Conservation (phyloP, 2,888 invertebrate species). For the Thereva nobilitata region DNA sequence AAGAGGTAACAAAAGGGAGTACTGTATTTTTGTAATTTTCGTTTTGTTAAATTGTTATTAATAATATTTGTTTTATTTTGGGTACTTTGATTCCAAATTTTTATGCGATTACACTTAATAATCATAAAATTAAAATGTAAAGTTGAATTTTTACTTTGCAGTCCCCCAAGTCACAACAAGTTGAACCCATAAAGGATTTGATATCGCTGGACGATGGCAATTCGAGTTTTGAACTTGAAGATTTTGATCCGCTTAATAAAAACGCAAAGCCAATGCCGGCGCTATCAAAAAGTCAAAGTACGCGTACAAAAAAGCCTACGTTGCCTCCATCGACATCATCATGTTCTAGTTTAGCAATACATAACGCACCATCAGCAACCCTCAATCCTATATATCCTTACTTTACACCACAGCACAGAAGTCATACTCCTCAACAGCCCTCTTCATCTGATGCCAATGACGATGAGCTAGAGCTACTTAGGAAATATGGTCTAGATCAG, state of each 20-base stretch:
- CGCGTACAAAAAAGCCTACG: conserved; percentile 19
- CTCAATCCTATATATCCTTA: conserved; percentile 62
- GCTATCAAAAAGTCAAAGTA: conserved; percentile 35
- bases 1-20: conserved; percentile 39
- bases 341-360: conserved; percentile 19
- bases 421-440: conserved; percentile 40
- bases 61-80: conserved; percentile 1
- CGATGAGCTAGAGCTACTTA: conserved; percentile 55
- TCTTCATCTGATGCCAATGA: conserved; percentile 45
- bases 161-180: conserved; percentile 49
- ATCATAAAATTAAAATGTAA: not conserved
- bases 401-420: conserved; percentile 56
- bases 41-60: not conserved
- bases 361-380: conserved; percentile 32
- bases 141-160: conserved; percentile 1
- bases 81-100: not conserved
- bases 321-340: conserved; percentile 43
- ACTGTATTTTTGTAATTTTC: not conserved
- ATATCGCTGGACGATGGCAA: conserved; percentile 69
- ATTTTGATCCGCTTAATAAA: conserved; percentile 68
- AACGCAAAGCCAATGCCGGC: conserved; percentile 58
- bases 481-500: conserved; percentile 58
- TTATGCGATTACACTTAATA: not conserved
- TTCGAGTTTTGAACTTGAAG: conserved; percentile 64
- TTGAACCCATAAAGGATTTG: conserved; percentile 63